These are phyloP conservation scores for Hepsetus odoe DNA, from an alignment of 2,113 vertebrate species.

Conservation along the genomic window DNA sequence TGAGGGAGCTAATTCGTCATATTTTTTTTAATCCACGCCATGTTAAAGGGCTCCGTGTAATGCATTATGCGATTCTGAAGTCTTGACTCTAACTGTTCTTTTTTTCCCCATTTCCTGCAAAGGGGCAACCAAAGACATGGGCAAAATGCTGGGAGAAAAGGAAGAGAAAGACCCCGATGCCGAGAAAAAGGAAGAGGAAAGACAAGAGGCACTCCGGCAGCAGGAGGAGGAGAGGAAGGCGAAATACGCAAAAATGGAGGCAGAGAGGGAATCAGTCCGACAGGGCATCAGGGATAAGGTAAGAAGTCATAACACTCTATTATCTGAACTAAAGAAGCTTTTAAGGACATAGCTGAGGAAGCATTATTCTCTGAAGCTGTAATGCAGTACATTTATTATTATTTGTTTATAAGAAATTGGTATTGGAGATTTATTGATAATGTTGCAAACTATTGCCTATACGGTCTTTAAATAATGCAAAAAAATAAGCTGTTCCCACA, in stretches of 20 bases:
- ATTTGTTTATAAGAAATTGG: neutral
- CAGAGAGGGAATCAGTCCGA: conserved; percentile 94
- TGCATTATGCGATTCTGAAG: conserved; percentile 1
- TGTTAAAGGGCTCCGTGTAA: conserved; percentile 6
- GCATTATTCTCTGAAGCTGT: neutral
- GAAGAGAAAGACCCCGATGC: conserved; percentile 97
- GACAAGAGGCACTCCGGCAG: conserved; percentile 93
- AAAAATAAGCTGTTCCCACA: neutral
- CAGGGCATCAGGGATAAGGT: conserved; percentile 99
- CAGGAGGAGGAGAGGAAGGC: conserved; percentile 97
- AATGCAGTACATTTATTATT: neutral
- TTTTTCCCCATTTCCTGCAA: conserved; percentile 9
- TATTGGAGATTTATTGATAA: neutral
- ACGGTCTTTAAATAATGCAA: no score
- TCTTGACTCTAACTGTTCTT: conserved; percentile 29
- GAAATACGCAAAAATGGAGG: conserved; percentile 95
- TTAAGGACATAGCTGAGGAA: neutral
- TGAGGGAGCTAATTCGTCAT: conserved; percentile 13
- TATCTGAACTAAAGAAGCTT: neutral
- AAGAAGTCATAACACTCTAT: conserved; percentile 6
- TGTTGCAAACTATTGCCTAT: neutral
- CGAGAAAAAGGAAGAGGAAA: conserved; percentile 95
- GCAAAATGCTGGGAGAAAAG: conserved; percentile 97
- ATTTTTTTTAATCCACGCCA: conserved; percentile 21
- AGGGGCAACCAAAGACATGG: conserved; percentile 99